Conservation (phyloP, 2,113 vertebrate species). For the Trogon melanurus region DNA sequence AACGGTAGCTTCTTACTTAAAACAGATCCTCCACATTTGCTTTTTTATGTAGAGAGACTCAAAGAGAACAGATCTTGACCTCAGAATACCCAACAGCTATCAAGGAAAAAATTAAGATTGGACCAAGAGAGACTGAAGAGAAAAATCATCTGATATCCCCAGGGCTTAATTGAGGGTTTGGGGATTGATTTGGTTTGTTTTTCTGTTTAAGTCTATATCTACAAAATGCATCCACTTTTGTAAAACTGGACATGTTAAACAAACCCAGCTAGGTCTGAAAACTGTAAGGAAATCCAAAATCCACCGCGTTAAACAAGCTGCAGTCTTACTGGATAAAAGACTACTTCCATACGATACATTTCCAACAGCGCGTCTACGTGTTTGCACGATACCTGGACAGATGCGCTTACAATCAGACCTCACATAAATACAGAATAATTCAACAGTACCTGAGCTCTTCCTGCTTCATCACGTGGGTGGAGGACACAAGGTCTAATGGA, state of each 20-base stretch:
- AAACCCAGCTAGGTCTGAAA: not conserved
- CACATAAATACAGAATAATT: not conserved
- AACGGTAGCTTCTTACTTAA: not conserved
- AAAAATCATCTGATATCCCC: not conserved
- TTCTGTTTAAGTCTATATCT: not conserved
- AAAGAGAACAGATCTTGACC: not conserved
- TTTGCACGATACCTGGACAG: not conserved
- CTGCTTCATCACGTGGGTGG: fast-evolving
- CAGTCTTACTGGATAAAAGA: not conserved
- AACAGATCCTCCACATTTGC: not conserved
- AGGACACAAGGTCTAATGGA: not conserved
- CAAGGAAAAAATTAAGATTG: not conserved
- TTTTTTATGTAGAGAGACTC: not conserved
- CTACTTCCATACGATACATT: not conserved
- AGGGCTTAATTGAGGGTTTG: not conserved
- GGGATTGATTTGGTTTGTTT: not conserved
- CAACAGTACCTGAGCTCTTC: not conserved
- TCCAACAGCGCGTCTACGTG: not conserved
- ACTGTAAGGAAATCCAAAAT: not conserved
- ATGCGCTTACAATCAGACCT: not conserved
- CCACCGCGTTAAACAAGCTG: not conserved
- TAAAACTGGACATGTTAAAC: not conserved
- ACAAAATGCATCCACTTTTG: not conserved
- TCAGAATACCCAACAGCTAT: not conserved
- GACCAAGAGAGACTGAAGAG: not conserved